Percentiles rank a stretch among this genome's conserved stretches.
Conservation (phyloP, 2,113 vertebrate genomes). For the Alethe diademata region DNA sequence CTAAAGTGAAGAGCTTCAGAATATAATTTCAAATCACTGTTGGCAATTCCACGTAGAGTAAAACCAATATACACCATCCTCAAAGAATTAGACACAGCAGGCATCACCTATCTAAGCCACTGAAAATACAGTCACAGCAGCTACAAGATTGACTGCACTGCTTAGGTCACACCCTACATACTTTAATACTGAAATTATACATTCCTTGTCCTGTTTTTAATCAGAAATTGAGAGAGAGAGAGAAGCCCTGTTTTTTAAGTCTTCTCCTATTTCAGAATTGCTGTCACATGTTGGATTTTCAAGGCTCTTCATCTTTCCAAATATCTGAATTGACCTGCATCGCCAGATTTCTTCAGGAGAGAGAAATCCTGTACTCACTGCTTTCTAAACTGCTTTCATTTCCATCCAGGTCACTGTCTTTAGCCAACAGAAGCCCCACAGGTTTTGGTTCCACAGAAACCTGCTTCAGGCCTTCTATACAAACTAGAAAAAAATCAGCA, state of each 20-base stretch:
- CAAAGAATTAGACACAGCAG: conserved; percentile 28
- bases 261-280: not conserved
- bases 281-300: conserved; percentile 3
- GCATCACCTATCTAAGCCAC: conserved; percentile 14
- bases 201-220: conserved; percentile 25
- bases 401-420: not conserved
- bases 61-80: not conserved
- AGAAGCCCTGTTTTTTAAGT: not conserved
- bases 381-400: not conserved
- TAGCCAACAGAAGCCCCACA: not conserved
- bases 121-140: conserved; percentile 25
- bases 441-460: not conserved
- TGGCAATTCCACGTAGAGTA: not conserved
- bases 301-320: not conserved
- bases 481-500: not conserved
- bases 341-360: not conserved
- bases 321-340: not conserved
- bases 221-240: not conserved
- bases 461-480: not conserved
- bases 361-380: not conserved
- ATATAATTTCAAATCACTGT: not conserved
- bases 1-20: not conserved
- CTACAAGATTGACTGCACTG: not conserved
- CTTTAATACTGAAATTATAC: not conserved
- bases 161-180: not conserved